These are phyloP conservation scores for Cheilosia scutellata DNA, from an alignment of 2,888 invertebrate genomes.

Conservation along the genomic window DNA sequence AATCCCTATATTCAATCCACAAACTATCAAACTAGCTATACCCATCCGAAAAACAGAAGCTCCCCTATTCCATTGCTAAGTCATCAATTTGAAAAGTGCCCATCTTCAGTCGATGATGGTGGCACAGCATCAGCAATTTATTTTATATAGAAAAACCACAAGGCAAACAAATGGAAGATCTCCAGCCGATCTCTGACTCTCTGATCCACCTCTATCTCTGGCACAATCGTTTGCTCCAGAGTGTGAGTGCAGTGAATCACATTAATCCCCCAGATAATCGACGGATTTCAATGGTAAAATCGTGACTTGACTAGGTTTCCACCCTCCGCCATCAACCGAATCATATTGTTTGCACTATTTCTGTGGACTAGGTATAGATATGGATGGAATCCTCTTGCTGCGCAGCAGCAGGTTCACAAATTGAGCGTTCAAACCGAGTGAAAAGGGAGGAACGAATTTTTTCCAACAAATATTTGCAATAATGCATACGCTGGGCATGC, in stretches of 20 bases:
- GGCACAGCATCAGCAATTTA: constrained; percentile 41
- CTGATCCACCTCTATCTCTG: constrained; percentile 25
- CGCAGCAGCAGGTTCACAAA: constrained; percentile 47
- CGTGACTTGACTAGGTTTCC: constrained; percentile 50
- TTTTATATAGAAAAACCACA: constrained; percentile 6
- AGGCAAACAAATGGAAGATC: constrained; percentile 49
- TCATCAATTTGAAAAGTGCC: constrained; percentile 48
- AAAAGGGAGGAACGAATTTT: constrained; percentile 8
- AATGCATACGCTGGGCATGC: constrained; percentile 23
- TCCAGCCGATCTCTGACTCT: constrained; percentile 14
- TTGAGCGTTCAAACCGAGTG: constrained; percentile 32
- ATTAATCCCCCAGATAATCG: constrained; percentile 61
- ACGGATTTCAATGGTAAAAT: constrained; percentile 62
- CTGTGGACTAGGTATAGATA: neutral
- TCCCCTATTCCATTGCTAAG: constrained; percentile 13
- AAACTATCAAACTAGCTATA: neutral
- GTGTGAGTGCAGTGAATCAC: constrained; percentile 49
- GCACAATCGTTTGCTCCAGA: constrained; percentile 52
- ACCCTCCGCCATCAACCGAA: constrained; percentile 22
- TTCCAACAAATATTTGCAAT: constrained; percentile 37
- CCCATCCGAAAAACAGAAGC: constrained; percentile 26
- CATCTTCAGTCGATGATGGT: constrained; percentile 28
- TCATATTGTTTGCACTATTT: constrained; percentile 65
- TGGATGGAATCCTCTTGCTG: constrained; percentile 30
- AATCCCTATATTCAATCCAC: neutral